Percentiles rank a stretch among this genome's conserved stretches.
Evolutionary conservation across 2,888 invertebrate species (phyloP).

Genomic region (Eudasyphora cyanicolor): DNA sequence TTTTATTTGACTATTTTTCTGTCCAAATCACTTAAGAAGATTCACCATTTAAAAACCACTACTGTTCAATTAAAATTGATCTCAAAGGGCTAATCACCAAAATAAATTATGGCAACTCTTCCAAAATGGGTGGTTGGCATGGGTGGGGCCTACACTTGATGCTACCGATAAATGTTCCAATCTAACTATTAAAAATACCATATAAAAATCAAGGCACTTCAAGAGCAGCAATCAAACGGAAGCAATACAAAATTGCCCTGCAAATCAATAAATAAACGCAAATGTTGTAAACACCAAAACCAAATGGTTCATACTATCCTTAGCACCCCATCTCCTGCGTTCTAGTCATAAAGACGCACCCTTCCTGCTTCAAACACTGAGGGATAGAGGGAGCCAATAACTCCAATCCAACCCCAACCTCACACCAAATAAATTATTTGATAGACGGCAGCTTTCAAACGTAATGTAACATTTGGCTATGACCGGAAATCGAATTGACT

Average conservation of each 20-base stretch:
- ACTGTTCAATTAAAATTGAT: too few relatives aligned
- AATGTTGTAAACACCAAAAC: conserved; percentile 50
- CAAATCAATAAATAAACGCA: conserved; percentile 61
- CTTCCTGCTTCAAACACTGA: too few relatives aligned
- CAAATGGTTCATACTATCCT: conserved; percentile 23
- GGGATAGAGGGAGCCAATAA: too few relatives aligned
- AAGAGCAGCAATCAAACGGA: conserved; percentile 11
- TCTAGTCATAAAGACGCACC: not conserved
- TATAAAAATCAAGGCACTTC: conserved; percentile 21
- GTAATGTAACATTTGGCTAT: conserved; percentile 41
- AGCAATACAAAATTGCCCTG: conserved; percentile 44
- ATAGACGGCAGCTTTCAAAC: conserved; percentile 27
- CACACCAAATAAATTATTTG: conserved; percentile 28
- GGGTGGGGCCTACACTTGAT: too few relatives aligned
- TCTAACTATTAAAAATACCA: conserved; percentile 16
- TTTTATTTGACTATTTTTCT: too few relatives aligned
- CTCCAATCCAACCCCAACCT: not conserved
- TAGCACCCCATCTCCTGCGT: too few relatives aligned
- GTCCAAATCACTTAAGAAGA: too few relatives aligned
- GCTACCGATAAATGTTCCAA: not conserved
- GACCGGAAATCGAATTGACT: conserved; percentile 63
- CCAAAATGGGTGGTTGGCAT: too few relatives aligned
- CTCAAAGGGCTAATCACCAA: too few relatives aligned
- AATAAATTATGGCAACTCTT: too few relatives aligned
- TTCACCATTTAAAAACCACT: too few relatives aligned